Conservation (phyloP, 2,797 vertebrate species). For the Pempheris klunzingeri region DNA sequence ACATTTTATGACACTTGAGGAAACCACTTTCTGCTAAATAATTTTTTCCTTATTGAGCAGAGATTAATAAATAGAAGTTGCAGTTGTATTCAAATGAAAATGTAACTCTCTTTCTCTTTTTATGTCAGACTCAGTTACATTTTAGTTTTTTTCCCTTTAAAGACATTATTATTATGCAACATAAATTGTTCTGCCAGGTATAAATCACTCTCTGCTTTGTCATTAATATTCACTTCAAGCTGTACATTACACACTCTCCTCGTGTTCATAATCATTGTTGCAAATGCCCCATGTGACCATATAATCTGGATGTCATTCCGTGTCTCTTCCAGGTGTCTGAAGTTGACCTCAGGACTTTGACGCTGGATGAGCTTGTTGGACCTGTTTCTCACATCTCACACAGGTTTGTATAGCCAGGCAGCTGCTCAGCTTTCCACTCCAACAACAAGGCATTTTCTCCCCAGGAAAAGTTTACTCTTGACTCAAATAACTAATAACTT, state of each 20-base stretch:
- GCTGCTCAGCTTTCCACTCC: slow-evolving; percentile 8
- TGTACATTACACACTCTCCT: neutral
- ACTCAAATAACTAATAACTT: slow-evolving; percentile 48
- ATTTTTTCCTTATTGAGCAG: slow-evolving; percentile 35
- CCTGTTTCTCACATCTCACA: slow-evolving; percentile 15
- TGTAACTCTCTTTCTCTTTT: slow-evolving; percentile 4
- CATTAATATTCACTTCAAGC: neutral
- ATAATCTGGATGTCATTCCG: slow-evolving; percentile 2
- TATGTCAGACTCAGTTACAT: slow-evolving; percentile 2
- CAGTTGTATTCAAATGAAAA: neutral
- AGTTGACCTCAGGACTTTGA: slow-evolving; percentile 48
- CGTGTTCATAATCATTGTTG: neutral
- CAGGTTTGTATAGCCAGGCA: slow-evolving; percentile 47
- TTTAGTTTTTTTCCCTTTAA: neutral
- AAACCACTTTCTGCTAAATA: slow-evolving; percentile 21
- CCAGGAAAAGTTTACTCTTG: slow-evolving; percentile 56
- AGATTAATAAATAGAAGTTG: slow-evolving; percentile 27
- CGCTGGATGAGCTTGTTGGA: slow-evolving; percentile 48
- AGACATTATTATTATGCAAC: neutral
- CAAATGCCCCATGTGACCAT: neutral
- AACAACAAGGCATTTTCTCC: slow-evolving; percentile 18
- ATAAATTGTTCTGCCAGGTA: neutral
- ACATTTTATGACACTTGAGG: slow-evolving; percentile 27
- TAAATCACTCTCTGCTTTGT: neutral
- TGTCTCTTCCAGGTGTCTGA: slow-evolving; percentile 58